These are phyloP conservation scores for Brachyrhaphis roseni DNA, from an alignment of 2,797 vertebrate species.

Conservation along the genomic window DNA sequence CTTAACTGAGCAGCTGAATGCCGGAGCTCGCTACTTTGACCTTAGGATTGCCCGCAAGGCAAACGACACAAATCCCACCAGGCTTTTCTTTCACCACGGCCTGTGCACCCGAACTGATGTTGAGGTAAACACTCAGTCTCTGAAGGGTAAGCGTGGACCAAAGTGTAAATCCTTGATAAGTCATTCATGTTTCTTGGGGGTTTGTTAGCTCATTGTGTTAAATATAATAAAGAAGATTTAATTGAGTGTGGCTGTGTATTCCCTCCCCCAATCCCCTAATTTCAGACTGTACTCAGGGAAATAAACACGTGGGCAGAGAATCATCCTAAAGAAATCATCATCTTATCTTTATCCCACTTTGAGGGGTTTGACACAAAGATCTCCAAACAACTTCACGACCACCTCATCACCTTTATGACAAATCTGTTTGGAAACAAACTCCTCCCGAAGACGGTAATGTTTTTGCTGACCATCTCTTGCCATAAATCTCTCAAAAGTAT, in stretches of 20 bases:
- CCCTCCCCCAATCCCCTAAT: background rate
- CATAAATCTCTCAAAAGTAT: background rate
- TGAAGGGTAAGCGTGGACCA: background rate
- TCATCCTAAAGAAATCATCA: slow-evolving; percentile 64
- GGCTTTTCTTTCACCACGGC: slow-evolving; percentile 65
- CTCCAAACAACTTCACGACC: slow-evolving; percentile 31
- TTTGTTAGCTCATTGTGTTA: background rate
- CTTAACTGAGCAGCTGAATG: slow-evolving; percentile 59
- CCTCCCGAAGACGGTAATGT: slow-evolving; percentile 15
- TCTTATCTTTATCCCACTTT: slow-evolving; percentile 66
- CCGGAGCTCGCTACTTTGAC: slow-evolving; percentile 67
- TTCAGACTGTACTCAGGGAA: slow-evolving; percentile 51
- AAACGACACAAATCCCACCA: slow-evolving; percentile 40
- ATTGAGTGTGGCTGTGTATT: background rate
- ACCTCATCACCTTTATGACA: slow-evolving; percentile 58
- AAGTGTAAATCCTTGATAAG: background rate
- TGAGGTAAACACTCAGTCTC: slow-evolving; percentile 49
- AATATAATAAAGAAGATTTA: background rate
- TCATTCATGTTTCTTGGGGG: background rate
- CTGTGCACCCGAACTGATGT: slow-evolving; percentile 62
- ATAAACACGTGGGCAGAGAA: slow-evolving; percentile 54
- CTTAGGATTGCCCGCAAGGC: slow-evolving; percentile 60
- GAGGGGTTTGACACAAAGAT: slow-evolving; percentile 38
- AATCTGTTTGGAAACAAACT: slow-evolving; percentile 55
- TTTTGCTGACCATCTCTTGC: background rate